Evolutionary conservation across 2,888 invertebrate genomes (phyloP).

Genomic region (Deilephila elpenor): DNA sequence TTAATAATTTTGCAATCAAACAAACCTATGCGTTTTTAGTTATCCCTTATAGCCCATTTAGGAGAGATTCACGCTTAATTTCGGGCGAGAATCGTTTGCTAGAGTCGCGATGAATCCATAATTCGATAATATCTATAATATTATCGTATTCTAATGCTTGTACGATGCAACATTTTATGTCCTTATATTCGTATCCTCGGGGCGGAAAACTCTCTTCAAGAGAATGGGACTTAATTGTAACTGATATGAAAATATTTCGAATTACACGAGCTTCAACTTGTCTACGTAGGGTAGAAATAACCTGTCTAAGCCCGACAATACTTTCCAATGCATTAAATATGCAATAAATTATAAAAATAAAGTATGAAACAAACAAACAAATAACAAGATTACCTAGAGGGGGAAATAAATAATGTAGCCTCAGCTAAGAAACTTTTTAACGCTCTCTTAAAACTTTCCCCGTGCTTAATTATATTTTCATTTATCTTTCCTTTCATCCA

Average conservation of each 20-base stretch:
- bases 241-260: background rate
- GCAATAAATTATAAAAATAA: slow-evolving; percentile 52
- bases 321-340: slow-evolving; percentile 33
- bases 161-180: too few species aligned
- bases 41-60: too few species aligned
- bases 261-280: background rate
- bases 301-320: background rate
- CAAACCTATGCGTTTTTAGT: too few species aligned
- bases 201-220: too few species aligned
- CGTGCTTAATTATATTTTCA: slow-evolving; percentile 80
- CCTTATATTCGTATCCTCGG: too few species aligned
- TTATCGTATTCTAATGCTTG: too few species aligned
- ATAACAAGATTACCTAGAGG: slow-evolving; percentile 67
- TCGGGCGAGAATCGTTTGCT: too few species aligned
- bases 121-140: too few species aligned
- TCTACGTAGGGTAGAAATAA: background rate
- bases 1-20: too few species aligned
- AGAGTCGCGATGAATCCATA: too few species aligned
- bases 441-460: slow-evolving; percentile 73
- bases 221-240: background rate
- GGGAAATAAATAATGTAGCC: slow-evolving; percentile 73
- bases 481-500: slow-evolving; percentile 72
- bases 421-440: slow-evolving; percentile 72
- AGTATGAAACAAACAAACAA: slow-evolving; percentile 58
- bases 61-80: too few species aligned